A percentile compares a stretch with the other conserved stretches of the same genome.
phyloP scores from a whole-genome alignment of 2,888 invertebrate genomes.

The Eulithis prunata region DNA sequence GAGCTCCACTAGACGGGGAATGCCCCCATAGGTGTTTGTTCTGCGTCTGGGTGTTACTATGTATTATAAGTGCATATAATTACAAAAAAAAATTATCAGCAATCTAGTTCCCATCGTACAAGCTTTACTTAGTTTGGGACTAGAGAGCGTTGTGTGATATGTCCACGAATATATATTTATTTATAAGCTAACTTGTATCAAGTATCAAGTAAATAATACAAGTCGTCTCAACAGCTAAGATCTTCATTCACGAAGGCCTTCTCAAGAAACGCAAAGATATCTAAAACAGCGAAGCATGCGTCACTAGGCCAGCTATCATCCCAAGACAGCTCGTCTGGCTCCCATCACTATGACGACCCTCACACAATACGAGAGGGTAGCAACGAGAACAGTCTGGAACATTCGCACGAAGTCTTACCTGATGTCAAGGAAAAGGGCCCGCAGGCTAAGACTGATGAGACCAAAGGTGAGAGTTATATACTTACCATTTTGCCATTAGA shows the following conservation, averaged over 20 bases:
- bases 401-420: slow-evolving; percentile 76
- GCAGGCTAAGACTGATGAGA: slow-evolving; percentile 66
- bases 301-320: slow-evolving; percentile 82
- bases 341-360: slow-evolving; percentile 80
- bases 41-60: too few species aligned
- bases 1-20: too few species aligned
- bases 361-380: slow-evolving; percentile 81
- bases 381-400: slow-evolving; percentile 82
- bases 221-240: slow-evolving; percentile 86
- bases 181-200: neutral
- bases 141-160: too few species aligned
- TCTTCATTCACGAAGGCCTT: slow-evolving; percentile 99
- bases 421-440: slow-evolving; percentile 71
- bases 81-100: too few species aligned
- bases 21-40: too few species aligned
- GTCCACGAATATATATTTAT: too few species aligned
- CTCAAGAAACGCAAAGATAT: slow-evolving; percentile 92
- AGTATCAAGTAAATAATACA: slow-evolving; percentile 2
- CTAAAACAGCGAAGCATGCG: slow-evolving; percentile 86
- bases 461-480: slow-evolving; percentile 68
- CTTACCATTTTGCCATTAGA: too few species aligned
- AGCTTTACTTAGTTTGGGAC: too few species aligned
- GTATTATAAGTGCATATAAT: too few species aligned
- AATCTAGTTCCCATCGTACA: too few species aligned
- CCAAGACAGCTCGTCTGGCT: slow-evolving; percentile 79